Percentiles rank a stretch among this genome's conserved stretches.
phyloP scores from a whole-genome alignment of 2,113 vertebrate genomes.

The Camarhynchus parvulus region DNA sequence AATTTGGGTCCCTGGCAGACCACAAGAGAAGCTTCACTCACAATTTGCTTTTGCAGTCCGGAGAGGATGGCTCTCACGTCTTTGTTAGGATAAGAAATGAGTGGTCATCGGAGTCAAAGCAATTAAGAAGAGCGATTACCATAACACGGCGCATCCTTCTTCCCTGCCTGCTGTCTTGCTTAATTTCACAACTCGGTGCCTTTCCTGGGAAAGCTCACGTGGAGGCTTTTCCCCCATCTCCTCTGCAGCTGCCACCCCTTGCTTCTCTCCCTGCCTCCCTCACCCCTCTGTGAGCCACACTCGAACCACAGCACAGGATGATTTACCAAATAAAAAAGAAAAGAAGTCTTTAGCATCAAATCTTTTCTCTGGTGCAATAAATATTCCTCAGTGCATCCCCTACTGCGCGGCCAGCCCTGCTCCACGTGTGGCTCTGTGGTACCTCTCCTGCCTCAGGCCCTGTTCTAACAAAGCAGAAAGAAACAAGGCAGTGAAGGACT shows the following conservation, averaged over 20 bases:
- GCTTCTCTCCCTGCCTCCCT: background rate
- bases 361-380: background rate
- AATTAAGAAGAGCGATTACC: slow-evolving; percentile 62
- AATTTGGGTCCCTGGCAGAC: fast-evolving
- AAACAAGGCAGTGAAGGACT: slow-evolving; percentile 15
- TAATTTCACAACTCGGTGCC: background rate
- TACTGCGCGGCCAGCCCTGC: background rate
- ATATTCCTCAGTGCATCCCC: slow-evolving; percentile 49
- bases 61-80: background rate
- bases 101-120: slow-evolving; percentile 42
- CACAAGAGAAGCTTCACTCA: background rate
- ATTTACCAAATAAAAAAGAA: background rate
- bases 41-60: background rate
- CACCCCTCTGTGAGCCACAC: background rate
- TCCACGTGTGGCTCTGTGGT: background rate
- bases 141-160: slow-evolving; percentile 32
- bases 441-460: slow-evolving; percentile 19
- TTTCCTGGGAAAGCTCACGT: background rate
- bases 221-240: background rate
- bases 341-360: background rate
- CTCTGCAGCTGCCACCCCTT: background rate
- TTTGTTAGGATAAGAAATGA: slow-evolving; percentile 41
- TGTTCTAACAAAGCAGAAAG: slow-evolving; percentile 62
- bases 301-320: background rate
- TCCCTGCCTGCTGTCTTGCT: background rate